Conservation (phyloP, 2,797 vertebrate genomes). For the Eulemur albifrons region DNA sequence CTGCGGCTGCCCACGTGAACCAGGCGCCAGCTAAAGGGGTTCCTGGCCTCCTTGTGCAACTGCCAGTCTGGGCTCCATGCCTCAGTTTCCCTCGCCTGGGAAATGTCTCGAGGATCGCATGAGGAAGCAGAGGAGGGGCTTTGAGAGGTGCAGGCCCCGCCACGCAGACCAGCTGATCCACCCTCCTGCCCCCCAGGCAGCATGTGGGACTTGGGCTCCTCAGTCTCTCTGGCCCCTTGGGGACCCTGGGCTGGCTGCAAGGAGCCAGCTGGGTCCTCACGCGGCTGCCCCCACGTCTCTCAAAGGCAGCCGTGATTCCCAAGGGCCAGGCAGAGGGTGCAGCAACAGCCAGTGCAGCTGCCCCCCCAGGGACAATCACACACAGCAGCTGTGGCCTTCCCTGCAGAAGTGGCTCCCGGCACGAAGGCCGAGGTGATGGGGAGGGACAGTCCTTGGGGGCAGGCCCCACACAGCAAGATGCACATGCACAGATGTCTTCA, state of each 20-base stretch:
- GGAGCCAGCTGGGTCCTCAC: not conserved
- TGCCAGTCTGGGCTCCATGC: not conserved
- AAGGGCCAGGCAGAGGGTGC: not conserved
- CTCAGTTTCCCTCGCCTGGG: not conserved
- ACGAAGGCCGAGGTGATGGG: not conserved
- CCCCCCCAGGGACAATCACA: not conserved
- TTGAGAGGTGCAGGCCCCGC: not conserved
- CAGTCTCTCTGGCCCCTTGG: not conserved
- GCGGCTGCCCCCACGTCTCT: not conserved
- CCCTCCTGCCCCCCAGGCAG: not conserved
- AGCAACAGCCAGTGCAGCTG: not conserved
- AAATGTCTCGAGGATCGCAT: not conserved
- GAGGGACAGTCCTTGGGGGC: not conserved
- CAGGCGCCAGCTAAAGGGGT: not conserved
- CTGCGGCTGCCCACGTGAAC: not conserved
- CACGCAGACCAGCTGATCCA: not conserved
- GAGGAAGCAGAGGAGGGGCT: not conserved
- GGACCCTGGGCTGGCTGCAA: not conserved
- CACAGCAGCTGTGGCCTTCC: not conserved
- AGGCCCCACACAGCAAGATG: not conserved
- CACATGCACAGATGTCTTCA: not conserved
- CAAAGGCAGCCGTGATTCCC: not conserved
- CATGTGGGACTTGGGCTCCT: rapidly evolving
- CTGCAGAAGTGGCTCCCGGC: rapidly evolving
- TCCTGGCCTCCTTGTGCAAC: not conserved